Conservation (phyloP, 2,113 vertebrate species). For the Cottus gobio region DNA sequence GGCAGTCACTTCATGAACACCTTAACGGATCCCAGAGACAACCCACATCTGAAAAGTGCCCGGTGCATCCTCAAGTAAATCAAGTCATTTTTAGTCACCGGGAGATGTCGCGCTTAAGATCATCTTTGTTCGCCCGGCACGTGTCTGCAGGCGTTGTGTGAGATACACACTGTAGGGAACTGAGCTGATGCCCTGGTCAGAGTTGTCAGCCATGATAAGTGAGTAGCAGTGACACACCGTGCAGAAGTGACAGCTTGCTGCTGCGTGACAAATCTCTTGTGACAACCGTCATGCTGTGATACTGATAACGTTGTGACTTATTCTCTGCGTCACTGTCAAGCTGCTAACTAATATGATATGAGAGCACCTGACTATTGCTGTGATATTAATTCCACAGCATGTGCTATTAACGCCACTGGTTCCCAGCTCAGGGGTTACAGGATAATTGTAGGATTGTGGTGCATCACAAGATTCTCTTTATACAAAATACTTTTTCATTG, state of each 20-base stretch:
- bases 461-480: neutral
- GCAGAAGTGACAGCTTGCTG: conserved; percentile 56
- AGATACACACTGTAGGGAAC: conserved; percentile 28
- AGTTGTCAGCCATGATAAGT: conserved; percentile 69
- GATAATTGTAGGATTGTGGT: neutral
- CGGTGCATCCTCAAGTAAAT: conserved; percentile 18
- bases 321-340: conserved; percentile 59
- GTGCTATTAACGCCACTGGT: neutral
- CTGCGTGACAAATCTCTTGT: conserved; percentile 66
- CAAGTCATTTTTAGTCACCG: conserved; percentile 25
- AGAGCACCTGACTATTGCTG: conserved; percentile 47
- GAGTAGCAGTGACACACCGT: conserved; percentile 56
- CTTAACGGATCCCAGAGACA: neutral
- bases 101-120: conserved; percentile 17
- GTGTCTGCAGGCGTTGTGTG: neutral
- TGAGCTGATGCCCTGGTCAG: conserved; percentile 49
- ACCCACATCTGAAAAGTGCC: conserved; percentile 27
- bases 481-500: neutral
- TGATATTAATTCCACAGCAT: conserved; percentile 6
- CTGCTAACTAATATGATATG: conserved; percentile 15
- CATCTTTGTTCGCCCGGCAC: neutral
- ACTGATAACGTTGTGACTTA: conserved; percentile 66
- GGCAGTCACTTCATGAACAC: neutral
- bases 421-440: neutral
- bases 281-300: conserved; percentile 62